Evolutionary conservation across 2,888 invertebrate species (phyloP).

Genomic region (Apodemia duryi): DNA sequence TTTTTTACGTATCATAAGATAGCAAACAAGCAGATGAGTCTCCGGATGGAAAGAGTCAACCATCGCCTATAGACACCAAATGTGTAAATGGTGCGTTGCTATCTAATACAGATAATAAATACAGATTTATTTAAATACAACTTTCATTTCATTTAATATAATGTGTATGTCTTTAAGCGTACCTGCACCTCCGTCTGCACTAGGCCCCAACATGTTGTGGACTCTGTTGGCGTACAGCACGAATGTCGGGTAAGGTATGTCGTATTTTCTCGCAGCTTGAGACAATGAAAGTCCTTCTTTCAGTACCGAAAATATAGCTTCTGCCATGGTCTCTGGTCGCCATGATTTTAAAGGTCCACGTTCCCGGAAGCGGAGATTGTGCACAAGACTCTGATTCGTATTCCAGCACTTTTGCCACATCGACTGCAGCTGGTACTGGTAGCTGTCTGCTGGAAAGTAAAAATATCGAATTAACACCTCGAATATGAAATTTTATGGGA

Average conservation of each 20-base stretch:
- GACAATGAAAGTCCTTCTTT: conserved; percentile 93
- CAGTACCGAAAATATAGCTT: conserved; percentile 94
- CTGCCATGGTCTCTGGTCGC: conserved; percentile 97
- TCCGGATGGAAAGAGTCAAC: too few species aligned
- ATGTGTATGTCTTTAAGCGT: conserved; percentile 37
- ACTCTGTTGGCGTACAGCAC: conserved; percentile 95
- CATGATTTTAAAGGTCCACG: conserved; percentile 95
- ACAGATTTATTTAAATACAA: conserved; percentile 15
- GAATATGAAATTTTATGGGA: not conserved
- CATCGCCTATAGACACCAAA: too few species aligned
- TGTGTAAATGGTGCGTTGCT: too few species aligned
- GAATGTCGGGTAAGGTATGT: conserved; percentile 96
- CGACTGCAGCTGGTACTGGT: conserved; percentile 95
- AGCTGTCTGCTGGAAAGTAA: conserved; percentile 89
- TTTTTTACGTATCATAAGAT: too few species aligned
- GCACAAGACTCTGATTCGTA: conserved; percentile 93
- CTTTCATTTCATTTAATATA: conserved; percentile 35
- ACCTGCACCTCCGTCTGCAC: conserved; percentile 94
- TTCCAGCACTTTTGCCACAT: conserved; percentile 99
- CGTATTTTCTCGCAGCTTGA: conserved; percentile 95
- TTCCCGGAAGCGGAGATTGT: conserved; percentile 94
- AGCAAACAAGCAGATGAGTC: too few species aligned
- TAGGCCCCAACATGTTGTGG: conserved; percentile 96
- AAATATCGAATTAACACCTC: conserved; percentile 38
- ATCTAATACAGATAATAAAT: too few species aligned